Base-by-base conservation (phyloP, 2,113 vertebrate species). In the Chaetodon auriga region DNA sequence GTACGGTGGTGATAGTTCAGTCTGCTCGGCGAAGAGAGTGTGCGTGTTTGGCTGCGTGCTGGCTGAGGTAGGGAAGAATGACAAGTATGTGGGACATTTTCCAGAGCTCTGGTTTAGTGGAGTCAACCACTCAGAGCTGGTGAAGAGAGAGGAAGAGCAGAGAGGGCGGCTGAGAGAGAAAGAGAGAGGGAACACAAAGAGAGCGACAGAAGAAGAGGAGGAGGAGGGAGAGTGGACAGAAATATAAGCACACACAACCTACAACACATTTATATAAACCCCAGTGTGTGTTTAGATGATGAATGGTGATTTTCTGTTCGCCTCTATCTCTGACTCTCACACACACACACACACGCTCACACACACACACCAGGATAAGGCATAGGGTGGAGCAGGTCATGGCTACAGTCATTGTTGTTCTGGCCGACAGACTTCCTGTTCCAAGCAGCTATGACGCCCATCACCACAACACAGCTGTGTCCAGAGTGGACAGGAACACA, bases 351-450 rank as follows among this genome's bases (percentile, higher is more conserved):
- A 85, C 58, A 76, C 68, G 77, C 65, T 60, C 74, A 75, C 66
- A 75, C 73, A 61, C 79, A 68, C 85, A 83, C 54, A 45, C 69
- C 68, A 68, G 82, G 84, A 90, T 80, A 84, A 75, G 75, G 74
- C 62, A 9, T 6, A 90, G 94, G 94, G 92, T 90, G 93, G 92
- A 89, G 92, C 45, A 18, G 93, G 90, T 94, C 92, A 91, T 15
- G 90, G 93, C 88, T 91, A 53, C 66, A 82, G 85, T 92, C 92
- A 95, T 96, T 95, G 95, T 95, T 95, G 84, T 93, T 93, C 86
- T 93, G 92, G 83, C 82, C 55, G 78, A 92, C 93, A 93, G 88
- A 93, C 93, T 94, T 96, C 95, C 95, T 95, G 94, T 94, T 94
- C 68, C 70, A 89, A 69, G 81, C 80, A 78, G 87, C 81, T 83